Percentiles rank a stretch among this genome's conserved stretches.
These are phyloP conservation scores for Dysdera silvatica DNA, from an alignment of 1,140 invertebrate genomes.

Conservation along the genomic window DNA sequence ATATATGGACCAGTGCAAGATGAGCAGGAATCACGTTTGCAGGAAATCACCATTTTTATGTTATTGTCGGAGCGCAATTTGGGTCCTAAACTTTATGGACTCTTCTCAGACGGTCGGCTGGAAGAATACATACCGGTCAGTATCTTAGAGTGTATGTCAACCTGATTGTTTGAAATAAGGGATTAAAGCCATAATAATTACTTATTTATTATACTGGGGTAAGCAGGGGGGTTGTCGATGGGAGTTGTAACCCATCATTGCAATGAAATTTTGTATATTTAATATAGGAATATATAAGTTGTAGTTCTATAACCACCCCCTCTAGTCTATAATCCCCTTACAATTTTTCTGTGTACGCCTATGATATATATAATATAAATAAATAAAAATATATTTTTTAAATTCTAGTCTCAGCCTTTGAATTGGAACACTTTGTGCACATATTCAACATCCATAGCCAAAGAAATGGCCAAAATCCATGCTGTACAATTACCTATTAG, in stretches of 20 bases:
- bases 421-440: constrained; percentile 63
- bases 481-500: constrained; percentile 85
- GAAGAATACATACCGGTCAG: constrained; percentile 89
- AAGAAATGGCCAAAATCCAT: constrained; percentile 86
- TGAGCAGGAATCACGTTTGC: constrained; percentile 71
- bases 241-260: too few relatives aligned
- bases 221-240: too few relatives aligned
- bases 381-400: neutral
- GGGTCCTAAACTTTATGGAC: constrained; percentile 87
- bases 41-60: constrained; percentile 88
- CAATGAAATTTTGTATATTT: too few relatives aligned
- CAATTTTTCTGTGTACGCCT: too few relatives aligned
- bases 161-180: too few relatives aligned
- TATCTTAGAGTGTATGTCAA: neutral
- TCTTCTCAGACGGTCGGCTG: constrained; percentile 88
- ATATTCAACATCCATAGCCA: constrained; percentile 70
- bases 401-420: constrained; percentile 64
- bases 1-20: constrained; percentile 74
- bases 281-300: too few relatives aligned
- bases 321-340: too few relatives aligned
- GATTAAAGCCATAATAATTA: too few relatives aligned
- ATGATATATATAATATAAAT: neutral
- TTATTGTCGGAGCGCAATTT: constrained; percentile 81
- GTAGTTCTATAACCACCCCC: too few relatives aligned
- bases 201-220: neutral